Base-by-base conservation (phyloP, 2,797 vertebrate species). In the Ctenopoma multispine region DNA sequence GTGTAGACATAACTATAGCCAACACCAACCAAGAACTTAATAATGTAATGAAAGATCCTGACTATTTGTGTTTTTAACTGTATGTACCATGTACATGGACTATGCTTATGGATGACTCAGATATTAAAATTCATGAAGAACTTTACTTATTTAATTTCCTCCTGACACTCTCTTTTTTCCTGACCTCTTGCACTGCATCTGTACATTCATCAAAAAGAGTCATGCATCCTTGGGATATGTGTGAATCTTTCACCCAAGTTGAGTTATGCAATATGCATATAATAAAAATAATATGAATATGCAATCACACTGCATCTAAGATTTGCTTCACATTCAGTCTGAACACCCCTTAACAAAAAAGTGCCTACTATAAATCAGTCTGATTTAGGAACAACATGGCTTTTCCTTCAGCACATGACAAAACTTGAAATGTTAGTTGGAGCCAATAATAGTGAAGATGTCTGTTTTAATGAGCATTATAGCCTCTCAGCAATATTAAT, bases 381-480 rank as follows among this genome's bases (percentile, higher is more conserved):
- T 54, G 5, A 50, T 57, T 62, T 20, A 23, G 62, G 17, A 44
- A 56, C 51, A 69, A 24, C 36, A 15, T 18, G 12, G n/a, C 7
- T 62, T 41, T 67, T 29, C 27, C 56, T 57, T 41, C 24, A 15
- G 29, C 47, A 67, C 18, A 1, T 36, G 7, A 5, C 43, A 20
- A 55, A 69, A 67, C 38, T 12, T 40, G 5, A 23, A 5, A 27
- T 44, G 8, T 54, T 66, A 36, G 24, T 44, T 38, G 21, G 43
- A 50, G 70, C 72, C 56, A 73, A 71, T 31, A 76, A 75, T 63
- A 74, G 54, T 65, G 31, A 55, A 69, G 54, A 56, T 40, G 56
- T 72, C 58, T 78, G 56, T 70, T 79, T 84, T 82, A 83, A 77
- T 76, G 70, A 85, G 63, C 31, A 54, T 61, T 59, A 47, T 24